Conservation (phyloP, 2,113 vertebrate species). For the Todiramphus chloris region DNA sequence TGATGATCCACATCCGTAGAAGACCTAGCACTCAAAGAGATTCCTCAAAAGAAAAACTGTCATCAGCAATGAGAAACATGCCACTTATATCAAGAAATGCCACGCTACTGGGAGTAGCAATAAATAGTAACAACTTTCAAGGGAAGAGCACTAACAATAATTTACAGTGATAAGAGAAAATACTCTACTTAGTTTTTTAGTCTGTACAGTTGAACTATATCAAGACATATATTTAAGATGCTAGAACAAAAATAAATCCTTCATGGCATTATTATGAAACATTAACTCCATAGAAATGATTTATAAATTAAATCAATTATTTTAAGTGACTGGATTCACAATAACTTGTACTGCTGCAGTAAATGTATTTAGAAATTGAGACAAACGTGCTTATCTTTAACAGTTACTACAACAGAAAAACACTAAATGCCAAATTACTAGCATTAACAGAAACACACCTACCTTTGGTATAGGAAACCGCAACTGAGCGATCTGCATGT, state of each 20-base stretch:
- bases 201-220: neutral
- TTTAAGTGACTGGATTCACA: neutral
- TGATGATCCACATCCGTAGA: neutral
- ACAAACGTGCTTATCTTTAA: neutral
- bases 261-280: neutral
- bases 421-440: neutral
- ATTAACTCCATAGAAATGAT: neutral
- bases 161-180: neutral
- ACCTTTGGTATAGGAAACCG: conserved; percentile 95
- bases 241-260: neutral
- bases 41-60: neutral
- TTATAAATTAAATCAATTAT: neutral
- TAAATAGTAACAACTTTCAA: neutral
- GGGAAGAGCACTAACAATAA: neutral
- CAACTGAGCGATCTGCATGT: conserved; percentile 84
- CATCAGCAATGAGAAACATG: neutral
- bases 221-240: neutral
- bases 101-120: neutral
- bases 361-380: neutral
- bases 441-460: neutral
- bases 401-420: neutral
- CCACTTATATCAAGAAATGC: neutral
- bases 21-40: neutral
- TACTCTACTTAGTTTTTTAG: neutral
- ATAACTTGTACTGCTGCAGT: neutral